Conservation (phyloP, 1,140 invertebrate genomes). For the Drosophila arawakana region DNA sequence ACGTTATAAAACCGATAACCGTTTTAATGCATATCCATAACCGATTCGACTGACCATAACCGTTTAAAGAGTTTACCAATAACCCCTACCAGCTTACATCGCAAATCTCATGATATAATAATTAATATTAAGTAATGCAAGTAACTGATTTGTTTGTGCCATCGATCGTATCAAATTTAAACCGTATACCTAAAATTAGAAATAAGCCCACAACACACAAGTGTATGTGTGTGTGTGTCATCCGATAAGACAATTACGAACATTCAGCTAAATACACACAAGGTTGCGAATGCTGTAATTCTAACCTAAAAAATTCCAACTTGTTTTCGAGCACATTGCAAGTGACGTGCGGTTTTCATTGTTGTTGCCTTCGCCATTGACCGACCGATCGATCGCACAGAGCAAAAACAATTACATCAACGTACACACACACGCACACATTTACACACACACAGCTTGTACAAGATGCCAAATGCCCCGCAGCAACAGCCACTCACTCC, state of each 20-base stretch:
- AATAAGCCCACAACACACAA: not conserved
- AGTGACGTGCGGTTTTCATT: constrained; percentile 28
- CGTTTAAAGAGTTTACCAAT: not conserved
- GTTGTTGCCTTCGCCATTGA: constrained; percentile 40
- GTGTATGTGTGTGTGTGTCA: constrained; percentile 4
- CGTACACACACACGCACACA: not conserved
- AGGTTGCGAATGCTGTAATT: constrained; percentile 41
- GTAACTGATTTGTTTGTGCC: not conserved
- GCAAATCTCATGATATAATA: too few species aligned
- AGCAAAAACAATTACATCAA: constrained; percentile 23
- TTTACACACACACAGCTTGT: not conserved
- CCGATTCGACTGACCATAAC: constrained; percentile 1
- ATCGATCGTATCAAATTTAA: not conserved
- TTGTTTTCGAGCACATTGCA: constrained; percentile 34
- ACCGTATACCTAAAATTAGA: not conserved
- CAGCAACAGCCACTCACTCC: not conserved
- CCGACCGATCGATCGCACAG: constrained; percentile 21
- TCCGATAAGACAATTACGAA: constrained; percentile 14
- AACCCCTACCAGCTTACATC: too few species aligned
- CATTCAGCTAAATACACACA: not conserved
- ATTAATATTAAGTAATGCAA: not conserved
- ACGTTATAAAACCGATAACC: too few species aligned
- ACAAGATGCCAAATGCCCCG: constrained; percentile 29
- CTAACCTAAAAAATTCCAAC: constrained; percentile 32
- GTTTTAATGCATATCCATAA: not conserved